Percentiles rank a stretch among this genome's conserved stretches.
These are phyloP conservation scores for Turnix velox DNA, from an alignment of 2,113 vertebrate species.

Conservation along the genomic window DNA sequence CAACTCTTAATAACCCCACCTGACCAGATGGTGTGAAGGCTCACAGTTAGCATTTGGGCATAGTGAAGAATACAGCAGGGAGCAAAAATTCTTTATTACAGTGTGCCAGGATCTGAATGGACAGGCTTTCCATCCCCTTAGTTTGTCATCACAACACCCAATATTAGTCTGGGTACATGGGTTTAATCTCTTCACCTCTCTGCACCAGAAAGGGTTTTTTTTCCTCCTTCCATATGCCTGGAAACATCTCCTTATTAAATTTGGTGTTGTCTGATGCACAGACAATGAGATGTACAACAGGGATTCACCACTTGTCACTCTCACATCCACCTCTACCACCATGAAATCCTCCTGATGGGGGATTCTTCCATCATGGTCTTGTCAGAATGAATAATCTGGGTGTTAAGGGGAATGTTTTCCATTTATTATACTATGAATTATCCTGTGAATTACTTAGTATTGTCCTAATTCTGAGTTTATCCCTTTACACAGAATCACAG, in stretches of 20 bases:
- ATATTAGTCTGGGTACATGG: background rate
- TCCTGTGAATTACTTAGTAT: no score
- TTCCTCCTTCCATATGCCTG: background rate
- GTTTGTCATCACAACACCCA: background rate
- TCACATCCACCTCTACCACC: background rate
- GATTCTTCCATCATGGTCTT: no score
- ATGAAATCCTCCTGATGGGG: no score
- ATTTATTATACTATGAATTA: no score
- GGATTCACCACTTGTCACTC: background rate
- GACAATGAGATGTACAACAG: background rate
- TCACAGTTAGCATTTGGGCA: background rate
- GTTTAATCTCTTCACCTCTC: background rate
- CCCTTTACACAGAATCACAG: no score
- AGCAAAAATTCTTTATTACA: background rate
- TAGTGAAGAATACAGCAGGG: background rate
- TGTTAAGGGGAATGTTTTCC: no score
- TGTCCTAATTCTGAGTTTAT: no score
- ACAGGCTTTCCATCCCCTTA: background rate
- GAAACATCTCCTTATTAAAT: background rate
- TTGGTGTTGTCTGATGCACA: background rate
- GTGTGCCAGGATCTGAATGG: background rate
- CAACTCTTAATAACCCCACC: background rate
- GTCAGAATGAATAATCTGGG: no score
- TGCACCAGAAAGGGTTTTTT: no score
- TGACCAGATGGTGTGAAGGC: background rate